These are phyloP conservation scores for Conger conger DNA, from an alignment of 2,113 vertebrate species.

Conservation along the genomic window DNA sequence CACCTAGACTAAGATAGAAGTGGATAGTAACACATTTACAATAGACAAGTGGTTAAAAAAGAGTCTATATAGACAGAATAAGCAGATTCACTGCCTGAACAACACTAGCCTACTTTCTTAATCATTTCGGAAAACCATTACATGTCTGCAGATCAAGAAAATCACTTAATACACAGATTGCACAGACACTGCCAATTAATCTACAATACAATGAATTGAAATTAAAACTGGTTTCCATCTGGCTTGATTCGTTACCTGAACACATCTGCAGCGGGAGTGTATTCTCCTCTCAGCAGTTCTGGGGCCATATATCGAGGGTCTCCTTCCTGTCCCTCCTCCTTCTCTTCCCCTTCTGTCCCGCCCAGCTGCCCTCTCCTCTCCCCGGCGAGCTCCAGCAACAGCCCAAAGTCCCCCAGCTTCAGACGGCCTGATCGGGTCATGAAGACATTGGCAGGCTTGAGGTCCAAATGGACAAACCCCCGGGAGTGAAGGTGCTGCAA, in stretches of 20 bases:
- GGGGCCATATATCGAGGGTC: constrained; percentile 91
- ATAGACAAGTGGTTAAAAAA: not conserved
- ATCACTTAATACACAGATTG: not conserved
- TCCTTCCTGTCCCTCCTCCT: constrained; percentile 78
- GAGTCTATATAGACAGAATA: not conserved
- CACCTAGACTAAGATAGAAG: constrained; percentile 72
- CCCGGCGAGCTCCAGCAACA: constrained; percentile 70
- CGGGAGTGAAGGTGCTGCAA: constrained; percentile 77
- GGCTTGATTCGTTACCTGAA: constrained; percentile 75
- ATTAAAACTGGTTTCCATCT: not conserved
- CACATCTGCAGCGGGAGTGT: constrained; percentile 79
- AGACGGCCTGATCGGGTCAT: constrained; percentile 76
- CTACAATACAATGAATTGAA: not conserved
- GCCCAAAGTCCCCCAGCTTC: constrained; percentile 86
- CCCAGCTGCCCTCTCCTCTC: constrained; percentile 16
- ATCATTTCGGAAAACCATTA: no score
- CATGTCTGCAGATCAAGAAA: not conserved
- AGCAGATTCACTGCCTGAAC: not conserved
- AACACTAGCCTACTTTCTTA: not conserved
- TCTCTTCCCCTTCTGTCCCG: constrained; percentile 51
- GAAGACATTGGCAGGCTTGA: constrained; percentile 88
- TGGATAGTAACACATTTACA: not conserved
- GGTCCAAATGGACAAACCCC: constrained; percentile 81
- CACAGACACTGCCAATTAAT: not conserved
- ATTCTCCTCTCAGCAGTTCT: constrained; percentile 79